Evolutionary conservation across 2,113 vertebrate species (phyloP).

Genomic region (Chaetodon trifascialis): DNA sequence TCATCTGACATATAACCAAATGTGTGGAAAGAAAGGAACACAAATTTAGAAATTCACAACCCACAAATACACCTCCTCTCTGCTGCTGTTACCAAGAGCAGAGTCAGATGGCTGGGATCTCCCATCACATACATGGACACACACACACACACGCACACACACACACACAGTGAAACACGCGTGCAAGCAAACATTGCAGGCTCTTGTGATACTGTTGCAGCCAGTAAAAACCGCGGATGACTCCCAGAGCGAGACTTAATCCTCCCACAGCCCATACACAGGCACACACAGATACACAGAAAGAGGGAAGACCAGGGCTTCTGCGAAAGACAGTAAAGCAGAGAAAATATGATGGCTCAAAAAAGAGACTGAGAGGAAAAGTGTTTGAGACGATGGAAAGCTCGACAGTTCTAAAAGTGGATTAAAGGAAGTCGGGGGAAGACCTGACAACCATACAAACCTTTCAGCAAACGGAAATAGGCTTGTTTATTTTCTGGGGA

Average conservation of each 20-base stretch:
- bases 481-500: slow-evolving; percentile 65
- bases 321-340: slow-evolving; percentile 46
- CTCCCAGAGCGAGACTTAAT: slow-evolving; percentile 44
- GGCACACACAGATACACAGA: slow-evolving; percentile 5
- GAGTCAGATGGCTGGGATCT: slow-evolving; percentile 37
- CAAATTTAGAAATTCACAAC: slow-evolving; percentile 45
- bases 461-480: slow-evolving; percentile 29
- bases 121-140: slow-evolving; percentile 7
- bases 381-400: slow-evolving; percentile 46
- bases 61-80: slow-evolving; percentile 50
- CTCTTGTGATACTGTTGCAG: slow-evolving; percentile 26
- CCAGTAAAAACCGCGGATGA: slow-evolving; percentile 33
- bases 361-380: slow-evolving; percentile 43
- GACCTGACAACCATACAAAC: slow-evolving; percentile 56
- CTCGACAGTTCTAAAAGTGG: slow-evolving; percentile 51
- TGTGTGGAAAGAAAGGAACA: slow-evolving; percentile 2
- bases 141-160: background rate
- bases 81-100: slow-evolving; percentile 27
- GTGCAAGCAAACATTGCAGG: slow-evolving; percentile 23
- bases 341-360: slow-evolving; percentile 30
- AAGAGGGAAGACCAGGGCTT: slow-evolving; percentile 46
- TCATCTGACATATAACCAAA: slow-evolving; percentile 30
- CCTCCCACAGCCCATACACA: slow-evolving; percentile 49
- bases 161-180: background rate
- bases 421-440: slow-evolving; percentile 62